Conservation (phyloP, 2,797 vertebrate genomes). For the Galago senegalensis region DNA sequence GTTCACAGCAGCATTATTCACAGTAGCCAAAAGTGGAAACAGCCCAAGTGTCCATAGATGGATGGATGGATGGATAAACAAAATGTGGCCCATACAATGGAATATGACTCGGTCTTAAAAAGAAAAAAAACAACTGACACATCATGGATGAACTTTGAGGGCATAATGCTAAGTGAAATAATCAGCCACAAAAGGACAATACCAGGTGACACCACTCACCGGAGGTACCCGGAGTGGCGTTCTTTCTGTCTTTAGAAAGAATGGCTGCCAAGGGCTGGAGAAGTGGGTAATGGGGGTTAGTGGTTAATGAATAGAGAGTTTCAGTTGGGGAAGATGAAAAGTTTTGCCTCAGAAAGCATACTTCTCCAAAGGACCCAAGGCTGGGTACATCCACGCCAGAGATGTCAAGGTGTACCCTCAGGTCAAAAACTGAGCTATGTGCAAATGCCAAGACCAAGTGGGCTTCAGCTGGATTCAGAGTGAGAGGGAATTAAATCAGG, state of each 20-base stretch:
- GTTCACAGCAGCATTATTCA: not conserved
- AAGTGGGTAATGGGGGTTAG: not conserved
- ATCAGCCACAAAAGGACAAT: not conserved
- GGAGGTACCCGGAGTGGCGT: too few relatives aligned
- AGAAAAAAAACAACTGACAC: not conserved
- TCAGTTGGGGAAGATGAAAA: not conserved
- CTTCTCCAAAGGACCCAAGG: not conserved
- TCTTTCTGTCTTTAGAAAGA: not conserved
- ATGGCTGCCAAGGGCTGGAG: not conserved
- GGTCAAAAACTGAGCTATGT: not conserved
- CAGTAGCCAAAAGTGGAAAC: not conserved
- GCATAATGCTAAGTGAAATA: not conserved
- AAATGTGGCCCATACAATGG: not conserved
- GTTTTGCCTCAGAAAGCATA: not conserved
- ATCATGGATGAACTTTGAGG: not conserved
- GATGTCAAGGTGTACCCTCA: too few relatives aligned
- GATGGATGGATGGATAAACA: not conserved
- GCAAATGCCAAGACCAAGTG: not conserved
- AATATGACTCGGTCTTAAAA: constrained; percentile 7
- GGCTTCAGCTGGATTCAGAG: not conserved
- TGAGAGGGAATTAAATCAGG: not conserved
- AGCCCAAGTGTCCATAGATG: not conserved
- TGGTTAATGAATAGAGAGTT: not conserved
- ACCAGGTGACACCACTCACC: not conserved
- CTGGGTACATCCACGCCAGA: not conserved